Conservation (phyloP, 2,113 vertebrate genomes). For the Oophaga pumilio region DNA sequence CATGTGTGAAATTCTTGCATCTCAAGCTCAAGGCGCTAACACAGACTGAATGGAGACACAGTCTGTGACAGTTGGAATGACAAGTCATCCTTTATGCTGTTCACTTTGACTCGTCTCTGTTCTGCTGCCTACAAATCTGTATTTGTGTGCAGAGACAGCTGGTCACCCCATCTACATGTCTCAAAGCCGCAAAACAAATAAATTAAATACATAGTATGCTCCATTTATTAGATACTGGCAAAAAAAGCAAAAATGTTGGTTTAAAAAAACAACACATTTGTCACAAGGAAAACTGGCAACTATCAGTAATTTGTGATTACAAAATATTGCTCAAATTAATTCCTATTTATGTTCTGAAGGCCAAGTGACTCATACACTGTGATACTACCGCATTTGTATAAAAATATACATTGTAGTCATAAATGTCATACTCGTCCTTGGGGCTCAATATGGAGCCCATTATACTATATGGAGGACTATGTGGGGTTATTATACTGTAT, state of each 20-base stretch:
- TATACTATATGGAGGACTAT: no score
- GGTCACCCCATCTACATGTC: slow-evolving; percentile 35
- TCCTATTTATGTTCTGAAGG: slow-evolving; percentile 8
- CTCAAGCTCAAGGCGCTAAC: background rate
- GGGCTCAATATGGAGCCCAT: no score
- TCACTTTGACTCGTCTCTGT: slow-evolving; percentile 13
- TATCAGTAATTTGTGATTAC: slow-evolving; percentile 10
- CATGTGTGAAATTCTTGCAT: slow-evolving; percentile 11
- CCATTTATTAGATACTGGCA: slow-evolving; percentile 34
- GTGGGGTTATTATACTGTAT: no score
- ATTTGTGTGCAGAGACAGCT: slow-evolving; percentile 41
- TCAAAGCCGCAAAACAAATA: slow-evolving; percentile 51
- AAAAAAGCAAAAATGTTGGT: slow-evolving; percentile 12
- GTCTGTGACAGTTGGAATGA: slow-evolving; percentile 30
- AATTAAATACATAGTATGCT: slow-evolving; percentile 47
- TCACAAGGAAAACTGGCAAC: slow-evolving; percentile 22
- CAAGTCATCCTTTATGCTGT: slow-evolving; percentile 13
- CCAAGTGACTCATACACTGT: background rate
- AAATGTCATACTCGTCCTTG: background rate
- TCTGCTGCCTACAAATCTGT: slow-evolving; percentile 44
- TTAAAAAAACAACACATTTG: slow-evolving; percentile 3
- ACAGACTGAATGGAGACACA: background rate
- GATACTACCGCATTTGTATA: background rate
- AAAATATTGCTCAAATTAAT: slow-evolving; percentile 37
- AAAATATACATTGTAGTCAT: background rate